These are phyloP conservation scores for Drosophila niveifrons DNA, from an alignment of 2,888 invertebrate species.

Conservation along the genomic window DNA sequence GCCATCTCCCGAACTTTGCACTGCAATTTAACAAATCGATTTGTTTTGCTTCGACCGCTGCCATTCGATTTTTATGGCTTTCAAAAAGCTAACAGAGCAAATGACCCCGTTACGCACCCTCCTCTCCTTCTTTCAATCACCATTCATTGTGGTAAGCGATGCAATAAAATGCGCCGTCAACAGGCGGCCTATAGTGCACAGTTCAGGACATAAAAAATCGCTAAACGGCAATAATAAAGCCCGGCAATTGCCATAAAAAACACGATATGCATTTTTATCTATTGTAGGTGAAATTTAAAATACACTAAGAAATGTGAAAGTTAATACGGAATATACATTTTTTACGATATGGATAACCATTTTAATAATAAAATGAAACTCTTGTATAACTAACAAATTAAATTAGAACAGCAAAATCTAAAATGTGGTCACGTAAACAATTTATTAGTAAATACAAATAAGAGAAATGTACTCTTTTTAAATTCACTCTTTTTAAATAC, in stretches of 20 bases:
- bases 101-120: slow-evolving; percentile 56
- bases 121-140: too few relatives aligned
- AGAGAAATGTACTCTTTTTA: too few relatives aligned
- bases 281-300: slow-evolving; percentile 35
- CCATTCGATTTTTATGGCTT: slow-evolving; percentile 79
- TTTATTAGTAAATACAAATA: too few relatives aligned
- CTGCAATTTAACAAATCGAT: slow-evolving; percentile 82
- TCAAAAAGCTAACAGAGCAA: slow-evolving; percentile 75
- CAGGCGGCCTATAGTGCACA: slow-evolving; percentile 56
- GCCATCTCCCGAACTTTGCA: slow-evolving; percentile 49
- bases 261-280: slow-evolving; percentile 50
- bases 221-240: slow-evolving; percentile 81
- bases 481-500: too few relatives aligned
- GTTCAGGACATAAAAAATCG: slow-evolving; percentile 72
- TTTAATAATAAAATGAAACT: too few relatives aligned
- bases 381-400: too few relatives aligned
- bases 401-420: too few relatives aligned
- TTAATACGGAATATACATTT: not conserved
- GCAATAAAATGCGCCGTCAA: slow-evolving; percentile 72
- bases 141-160: slow-evolving; percentile 39
- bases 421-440: too few relatives aligned
- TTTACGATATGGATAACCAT: too few relatives aligned
- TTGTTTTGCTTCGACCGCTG: slow-evolving; percentile 62
- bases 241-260: slow-evolving; percentile 59
- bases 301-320: slow-evolving; percentile 10